Evolutionary conservation across 2,797 vertebrate genomes (phyloP).

Genomic region (Pitangus sulphuratus): DNA sequence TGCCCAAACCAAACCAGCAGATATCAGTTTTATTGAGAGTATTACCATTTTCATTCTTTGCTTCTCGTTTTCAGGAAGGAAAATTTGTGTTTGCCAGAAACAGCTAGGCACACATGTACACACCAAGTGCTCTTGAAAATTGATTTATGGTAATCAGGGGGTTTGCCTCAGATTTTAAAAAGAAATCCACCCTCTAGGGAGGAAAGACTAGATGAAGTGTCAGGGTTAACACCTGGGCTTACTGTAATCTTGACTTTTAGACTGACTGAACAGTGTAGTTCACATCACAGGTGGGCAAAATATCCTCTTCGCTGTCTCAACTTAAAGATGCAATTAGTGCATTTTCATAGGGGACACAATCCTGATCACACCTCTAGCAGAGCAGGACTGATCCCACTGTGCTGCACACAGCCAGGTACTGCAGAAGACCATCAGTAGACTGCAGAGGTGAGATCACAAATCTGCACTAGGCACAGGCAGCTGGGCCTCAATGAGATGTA

Average conservation of each 20-base stretch:
- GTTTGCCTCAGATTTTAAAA: neutral
- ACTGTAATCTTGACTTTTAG: neutral
- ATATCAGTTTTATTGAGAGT: neutral
- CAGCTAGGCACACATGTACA: accelerated
- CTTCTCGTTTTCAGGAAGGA: neutral
- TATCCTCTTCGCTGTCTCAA: neutral
- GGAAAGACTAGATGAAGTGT: neutral
- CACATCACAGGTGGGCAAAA: neutral
- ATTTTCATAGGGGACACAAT: neutral
- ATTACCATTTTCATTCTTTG: neutral
- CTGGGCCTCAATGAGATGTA: accelerated
- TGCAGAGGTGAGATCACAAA: neutral
- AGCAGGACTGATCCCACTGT: accelerated
- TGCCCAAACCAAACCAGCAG: neutral
- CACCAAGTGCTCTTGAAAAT: neutral
- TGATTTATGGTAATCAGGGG: neutral
- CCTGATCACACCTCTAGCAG: neutral
- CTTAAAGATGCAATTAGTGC: neutral
- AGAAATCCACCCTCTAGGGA: neutral
- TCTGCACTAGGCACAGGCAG: accelerated
- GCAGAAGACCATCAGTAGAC: accelerated
- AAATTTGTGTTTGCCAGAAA: neutral
- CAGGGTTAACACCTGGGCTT: conserved; percentile 23
- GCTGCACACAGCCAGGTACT: accelerated
- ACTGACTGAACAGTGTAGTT: neutral